These are phyloP conservation scores for Tiliqua scincoides DNA, from an alignment of 2,113 vertebrate species.

Conservation along the genomic window DNA sequence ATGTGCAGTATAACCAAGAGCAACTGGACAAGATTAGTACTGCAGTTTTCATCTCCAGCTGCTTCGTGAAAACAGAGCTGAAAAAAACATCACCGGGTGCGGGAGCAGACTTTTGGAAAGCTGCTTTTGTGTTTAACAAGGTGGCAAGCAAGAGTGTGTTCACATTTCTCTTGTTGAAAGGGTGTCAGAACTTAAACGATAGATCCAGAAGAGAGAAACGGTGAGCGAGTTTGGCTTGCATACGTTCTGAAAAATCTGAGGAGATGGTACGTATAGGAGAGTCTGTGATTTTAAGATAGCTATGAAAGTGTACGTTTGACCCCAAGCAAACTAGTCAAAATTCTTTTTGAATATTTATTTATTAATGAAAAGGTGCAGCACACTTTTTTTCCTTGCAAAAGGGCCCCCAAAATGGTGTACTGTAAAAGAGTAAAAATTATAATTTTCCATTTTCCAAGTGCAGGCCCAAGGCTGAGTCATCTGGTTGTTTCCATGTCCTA, in stretches of 20 bases:
- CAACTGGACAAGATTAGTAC: slow-evolving; percentile 74
- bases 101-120: slow-evolving; percentile 52
- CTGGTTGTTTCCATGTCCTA: slow-evolving; percentile 67
- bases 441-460: slow-evolving; percentile 67
- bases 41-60: slow-evolving; percentile 72
- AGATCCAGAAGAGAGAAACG: slow-evolving; percentile 26
- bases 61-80: slow-evolving; percentile 71
- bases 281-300: slow-evolving; percentile 50
- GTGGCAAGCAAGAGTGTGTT: slow-evolving; percentile 35
- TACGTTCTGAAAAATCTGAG: slow-evolving; percentile 53
- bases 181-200: slow-evolving; percentile 16
- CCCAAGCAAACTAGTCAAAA: too few species aligned
- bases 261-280: slow-evolving; percentile 50
- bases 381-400: too few species aligned
- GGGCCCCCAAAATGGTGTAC: too few species aligned
- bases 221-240: slow-evolving; percentile 41
- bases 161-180: slow-evolving; percentile 36
- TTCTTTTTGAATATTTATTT: too few species aligned
- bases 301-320: slow-evolving; percentile 34
- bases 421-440: too few species aligned
- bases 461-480: slow-evolving; percentile 49
- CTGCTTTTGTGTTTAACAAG: slow-evolving; percentile 65
- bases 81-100: not conserved
- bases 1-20: slow-evolving; percentile 72
- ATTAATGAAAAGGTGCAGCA: too few species aligned